Base-by-base conservation (phyloP, 1,140 invertebrate species). In the Aplysia californica region DNA sequence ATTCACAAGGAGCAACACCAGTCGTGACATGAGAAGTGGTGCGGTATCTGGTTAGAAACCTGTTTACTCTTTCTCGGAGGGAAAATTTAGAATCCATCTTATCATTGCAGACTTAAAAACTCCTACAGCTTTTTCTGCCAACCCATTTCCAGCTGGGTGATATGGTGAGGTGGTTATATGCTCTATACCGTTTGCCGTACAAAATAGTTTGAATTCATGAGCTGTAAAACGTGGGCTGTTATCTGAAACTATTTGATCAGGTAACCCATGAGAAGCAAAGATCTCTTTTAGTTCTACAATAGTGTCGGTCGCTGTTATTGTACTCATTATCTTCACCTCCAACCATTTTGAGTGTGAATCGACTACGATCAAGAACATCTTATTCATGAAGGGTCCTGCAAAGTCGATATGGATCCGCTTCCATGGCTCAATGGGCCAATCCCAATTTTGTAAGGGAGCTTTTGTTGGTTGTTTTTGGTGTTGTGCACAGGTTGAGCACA, bases 271-370 rank as follows among this genome's bases (percentile, higher is more conserved):
- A 44, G 80, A 79, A 15, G 83, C 79, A 82, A 91, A 90, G 5
- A 88, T 85, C 36, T 58, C 44, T 58, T 84, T 80, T 29, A 89
- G 41, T 33, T 44, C 73, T 55, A 58, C 67, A 5, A 84, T 77
- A 10, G 81, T 84, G 21, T 41, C 64, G 41, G 38, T 69, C 3
- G 80, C 61, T 26, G 81, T 85, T 23, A 78, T 80, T 21, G 61
- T 73, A 15, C 56, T 78, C 38, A 75, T 76, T 3, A 36, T 38
- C 35, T 69, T 23, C 18, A 88, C 93, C 81, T 93, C 91, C 29
- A 81, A 84, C 75, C 85, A 92, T 80, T 92, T 91, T 15, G 86
- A 88, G 74, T 86, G 87, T 0, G 90, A 86, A 77, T 92, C 91
- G 0, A 92, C 87, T 0, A 92, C 61, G 0, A 92, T 81, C 0